phyloP scores from a whole-genome alignment of 2,888 invertebrate species.

The Polymixis lichenea region DNA sequence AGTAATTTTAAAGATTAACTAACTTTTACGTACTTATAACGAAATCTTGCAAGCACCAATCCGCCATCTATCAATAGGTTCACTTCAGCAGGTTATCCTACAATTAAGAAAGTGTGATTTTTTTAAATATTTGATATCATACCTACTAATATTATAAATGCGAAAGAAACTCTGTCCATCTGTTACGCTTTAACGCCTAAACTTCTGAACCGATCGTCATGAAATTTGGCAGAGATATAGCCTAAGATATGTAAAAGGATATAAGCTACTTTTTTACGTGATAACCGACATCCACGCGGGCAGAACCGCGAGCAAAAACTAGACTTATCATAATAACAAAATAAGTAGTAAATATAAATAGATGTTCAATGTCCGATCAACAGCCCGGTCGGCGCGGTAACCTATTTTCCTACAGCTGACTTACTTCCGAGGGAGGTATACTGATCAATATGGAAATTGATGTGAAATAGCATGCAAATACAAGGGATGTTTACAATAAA shows the following conservation, averaged over 20 bases:
- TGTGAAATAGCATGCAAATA: constrained; percentile 56
- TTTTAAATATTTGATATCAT: background rate
- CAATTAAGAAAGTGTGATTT: background rate
- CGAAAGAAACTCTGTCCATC: too few relatives aligned
- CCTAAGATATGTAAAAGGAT: too few relatives aligned
- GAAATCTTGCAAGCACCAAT: background rate
- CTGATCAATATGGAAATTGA: constrained; percentile 64
- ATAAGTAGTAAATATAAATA: background rate
- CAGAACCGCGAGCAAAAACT: too few relatives aligned
- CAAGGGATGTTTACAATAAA: constrained; percentile 15
- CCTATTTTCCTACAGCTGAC: constrained; percentile 43
- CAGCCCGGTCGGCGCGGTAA: constrained; percentile 16
- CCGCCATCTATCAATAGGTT: background rate
- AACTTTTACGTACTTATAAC: background rate
- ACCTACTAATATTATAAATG: too few relatives aligned
- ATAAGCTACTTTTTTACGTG: too few relatives aligned
- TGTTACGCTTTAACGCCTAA: too few relatives aligned
- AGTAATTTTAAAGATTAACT: background rate
- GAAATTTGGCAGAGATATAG: too few relatives aligned
- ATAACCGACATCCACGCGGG: too few relatives aligned
- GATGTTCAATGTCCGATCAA: background rate
- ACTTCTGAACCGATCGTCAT: too few relatives aligned
- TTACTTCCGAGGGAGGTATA: constrained; percentile 31
- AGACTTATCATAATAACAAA: background rate
- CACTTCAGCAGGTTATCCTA: background rate